Evolutionary conservation across 2,888 invertebrate species (phyloP).

Genomic region (Trissoscelio sp.): DNA sequence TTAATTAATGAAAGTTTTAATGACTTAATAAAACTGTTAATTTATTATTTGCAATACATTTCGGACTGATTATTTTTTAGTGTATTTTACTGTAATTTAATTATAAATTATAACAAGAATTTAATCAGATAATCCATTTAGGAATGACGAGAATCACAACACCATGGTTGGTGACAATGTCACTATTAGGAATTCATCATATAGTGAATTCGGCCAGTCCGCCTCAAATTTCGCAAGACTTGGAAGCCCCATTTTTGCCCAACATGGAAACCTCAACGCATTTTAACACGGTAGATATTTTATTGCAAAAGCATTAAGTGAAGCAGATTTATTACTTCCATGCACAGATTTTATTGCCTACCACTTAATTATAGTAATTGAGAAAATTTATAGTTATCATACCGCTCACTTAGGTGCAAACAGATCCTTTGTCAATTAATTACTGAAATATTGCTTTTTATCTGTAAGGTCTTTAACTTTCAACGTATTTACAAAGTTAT

Average conservation of each 20-base stretch:
- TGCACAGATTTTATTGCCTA: not conserved
- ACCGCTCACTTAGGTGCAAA: not conserved
- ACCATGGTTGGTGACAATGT: slow-evolving; percentile 82
- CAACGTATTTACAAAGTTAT: not conserved
- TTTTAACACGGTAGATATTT: slow-evolving; percentile 70
- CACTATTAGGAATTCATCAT: slow-evolving; percentile 79
- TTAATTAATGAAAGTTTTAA: too few relatives aligned
- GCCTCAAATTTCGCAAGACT: slow-evolving; percentile 77
- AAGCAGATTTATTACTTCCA: not conserved
- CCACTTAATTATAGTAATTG: not conserved
- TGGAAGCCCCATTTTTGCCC: slow-evolving; percentile 74
- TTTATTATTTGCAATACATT: too few relatives aligned
- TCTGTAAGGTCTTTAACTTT: not conserved
- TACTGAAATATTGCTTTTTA: not conserved
- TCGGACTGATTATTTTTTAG: too few relatives aligned
- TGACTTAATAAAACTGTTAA: too few relatives aligned
- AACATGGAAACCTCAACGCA: slow-evolving; percentile 55
- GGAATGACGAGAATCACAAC: slow-evolving; percentile 78
- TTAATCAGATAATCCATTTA: too few relatives aligned
- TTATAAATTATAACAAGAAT: too few relatives aligned
- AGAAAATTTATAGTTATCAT: not conserved
- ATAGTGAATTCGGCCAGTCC: slow-evolving; percentile 73
- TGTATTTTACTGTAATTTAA: too few relatives aligned
- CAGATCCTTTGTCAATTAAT: too few relatives aligned
- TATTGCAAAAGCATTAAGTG: not conserved